Base-by-base conservation (phyloP, 2,113 vertebrate genomes). In the Dasyornis broadbenti region DNA sequence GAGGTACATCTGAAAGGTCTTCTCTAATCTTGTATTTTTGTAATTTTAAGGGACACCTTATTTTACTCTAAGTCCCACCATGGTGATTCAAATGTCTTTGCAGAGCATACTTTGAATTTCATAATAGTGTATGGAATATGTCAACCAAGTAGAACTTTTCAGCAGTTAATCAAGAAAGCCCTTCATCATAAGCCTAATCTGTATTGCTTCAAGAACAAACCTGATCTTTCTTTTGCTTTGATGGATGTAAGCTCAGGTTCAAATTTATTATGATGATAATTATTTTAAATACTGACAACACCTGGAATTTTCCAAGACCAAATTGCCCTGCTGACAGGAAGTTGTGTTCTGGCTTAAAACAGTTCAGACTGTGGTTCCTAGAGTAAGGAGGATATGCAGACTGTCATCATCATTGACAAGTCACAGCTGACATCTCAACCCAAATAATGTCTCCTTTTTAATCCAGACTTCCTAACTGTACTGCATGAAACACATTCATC, bases 381-480 rank as follows among this genome's bases (percentile, higher is more conserved):
- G 61, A 53, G 37, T 68, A 60, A 78, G n/a, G 31, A 79, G 37
- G 47, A 81, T 68, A 86, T 45, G 44, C 37, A 83, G 77, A 53
- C 76, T 93, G 69, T 69, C 87, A 93, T 64, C 68, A 88, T 64
- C 71, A 68, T 0, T 92, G 90, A 95, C 65, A 82, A 89, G 75
- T 84, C 71, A 64, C 93, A 96, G 94, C 16, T 90, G 93, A 90
- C 64, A 93, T 45, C 59, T 81, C 75, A 72, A 37, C 12, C 53
- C 92, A 93, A 95, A 95, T 35, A 94, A 61, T 28, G 42, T 87
- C 79, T 92, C 16, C 18, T 92, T 92, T 82, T 89, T 42, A 93
- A 83, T 78, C 82, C 76, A 90, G 60, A 79, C 77, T 95, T 95
- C 94, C 85, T 84, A 78, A 75, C n/a, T 79, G 63, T 53, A 31